Evolutionary conservation across 1,140 invertebrate species (phyloP).

Genomic region (Drosophila rhopaloa): DNA sequence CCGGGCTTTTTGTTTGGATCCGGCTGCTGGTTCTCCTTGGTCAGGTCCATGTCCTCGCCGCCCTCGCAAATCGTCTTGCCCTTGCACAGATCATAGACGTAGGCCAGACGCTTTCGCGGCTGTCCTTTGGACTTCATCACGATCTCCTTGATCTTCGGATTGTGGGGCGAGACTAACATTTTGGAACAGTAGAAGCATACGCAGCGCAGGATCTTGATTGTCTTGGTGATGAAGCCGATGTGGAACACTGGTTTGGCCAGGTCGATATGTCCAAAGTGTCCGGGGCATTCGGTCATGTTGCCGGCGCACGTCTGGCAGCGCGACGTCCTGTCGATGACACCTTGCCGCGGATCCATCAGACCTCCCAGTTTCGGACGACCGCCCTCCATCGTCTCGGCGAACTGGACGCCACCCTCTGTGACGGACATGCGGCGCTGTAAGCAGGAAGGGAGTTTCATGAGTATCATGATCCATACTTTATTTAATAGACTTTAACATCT

Average conservation of each 20-base stretch:
- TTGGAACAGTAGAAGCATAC: conserved; percentile 99
- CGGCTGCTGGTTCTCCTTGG: conserved; percentile 88
- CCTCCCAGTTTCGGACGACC: conserved; percentile 98
- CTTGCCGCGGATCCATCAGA: conserved; percentile 99
- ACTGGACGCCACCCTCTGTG: conserved; percentile 98
- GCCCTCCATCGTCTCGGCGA: conserved; percentile 99
- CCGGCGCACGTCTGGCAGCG: conserved; percentile 99
- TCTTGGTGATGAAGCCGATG: conserved; percentile 98
- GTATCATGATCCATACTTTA: no score
- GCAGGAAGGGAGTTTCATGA: background rate
- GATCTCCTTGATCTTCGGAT: conserved; percentile 99
- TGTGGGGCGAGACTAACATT: conserved; percentile 95
- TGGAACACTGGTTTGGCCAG: conserved; percentile 99
- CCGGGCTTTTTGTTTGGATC: conserved; percentile 89
- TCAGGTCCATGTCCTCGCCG: conserved; percentile 98
- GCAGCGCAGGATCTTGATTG: conserved; percentile 97
- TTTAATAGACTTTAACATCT: no score
- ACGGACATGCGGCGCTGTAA: conserved; percentile 97
- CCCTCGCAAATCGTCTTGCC: conserved; percentile 99
- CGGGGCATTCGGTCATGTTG: conserved; percentile 99
- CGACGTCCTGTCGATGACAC: conserved; percentile 96
- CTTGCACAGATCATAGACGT: conserved; percentile 99
- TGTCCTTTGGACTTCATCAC: conserved; percentile 99
- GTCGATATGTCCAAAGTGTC: conserved; percentile 99
- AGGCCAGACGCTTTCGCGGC: conserved; percentile 95